Evolutionary conservation across 2,888 invertebrate genomes (phyloP).

Genomic region (Scaptomyza caliginosa): DNA sequence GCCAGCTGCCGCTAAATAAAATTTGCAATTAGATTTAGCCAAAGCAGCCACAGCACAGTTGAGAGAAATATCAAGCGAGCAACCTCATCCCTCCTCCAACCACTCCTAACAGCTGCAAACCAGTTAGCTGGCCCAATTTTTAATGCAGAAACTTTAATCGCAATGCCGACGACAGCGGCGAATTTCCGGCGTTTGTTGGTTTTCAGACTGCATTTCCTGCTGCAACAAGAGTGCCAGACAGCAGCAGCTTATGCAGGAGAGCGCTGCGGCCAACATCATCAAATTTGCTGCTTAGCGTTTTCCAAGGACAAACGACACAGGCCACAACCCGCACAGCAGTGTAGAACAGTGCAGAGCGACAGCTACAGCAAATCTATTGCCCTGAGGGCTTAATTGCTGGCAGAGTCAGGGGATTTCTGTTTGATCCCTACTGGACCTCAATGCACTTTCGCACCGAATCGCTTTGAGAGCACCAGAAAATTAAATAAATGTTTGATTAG

Average conservation of each 20-base stretch:
- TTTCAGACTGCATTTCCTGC: conserved; percentile 68
- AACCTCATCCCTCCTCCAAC: neutral
- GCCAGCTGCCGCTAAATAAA: conserved; percentile 61
- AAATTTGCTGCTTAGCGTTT: conserved; percentile 59
- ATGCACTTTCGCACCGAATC: conserved; percentile 60
- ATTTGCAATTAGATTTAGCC: conserved; percentile 75
- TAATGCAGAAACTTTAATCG: conserved; percentile 75
- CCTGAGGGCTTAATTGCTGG: conserved; percentile 47
- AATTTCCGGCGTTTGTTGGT: conserved; percentile 71
- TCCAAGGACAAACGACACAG: conserved; percentile 36
- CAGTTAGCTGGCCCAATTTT: conserved; percentile 43
- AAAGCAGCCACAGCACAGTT: conserved; percentile 62
- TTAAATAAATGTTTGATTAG: conserved; percentile 75
- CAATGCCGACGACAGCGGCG: conserved; percentile 52
- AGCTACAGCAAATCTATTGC: conserved; percentile 37
- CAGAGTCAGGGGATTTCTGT: conserved; percentile 34
- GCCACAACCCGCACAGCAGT: conserved; percentile 15
- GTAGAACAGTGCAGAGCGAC: neutral
- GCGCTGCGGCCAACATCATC: conserved; percentile 57
- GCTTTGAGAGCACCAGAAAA: conserved; percentile 58
- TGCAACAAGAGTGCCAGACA: conserved; percentile 18
- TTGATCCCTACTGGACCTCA: conserved; percentile 25
- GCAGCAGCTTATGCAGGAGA: conserved; percentile 18
- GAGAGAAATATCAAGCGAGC: conserved; percentile 7
- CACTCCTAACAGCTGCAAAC: conserved; percentile 13